These are phyloP conservation scores for Taxidea taxus DNA, from an alignment of 2,113 vertebrate genomes.

Conservation along the genomic window DNA sequence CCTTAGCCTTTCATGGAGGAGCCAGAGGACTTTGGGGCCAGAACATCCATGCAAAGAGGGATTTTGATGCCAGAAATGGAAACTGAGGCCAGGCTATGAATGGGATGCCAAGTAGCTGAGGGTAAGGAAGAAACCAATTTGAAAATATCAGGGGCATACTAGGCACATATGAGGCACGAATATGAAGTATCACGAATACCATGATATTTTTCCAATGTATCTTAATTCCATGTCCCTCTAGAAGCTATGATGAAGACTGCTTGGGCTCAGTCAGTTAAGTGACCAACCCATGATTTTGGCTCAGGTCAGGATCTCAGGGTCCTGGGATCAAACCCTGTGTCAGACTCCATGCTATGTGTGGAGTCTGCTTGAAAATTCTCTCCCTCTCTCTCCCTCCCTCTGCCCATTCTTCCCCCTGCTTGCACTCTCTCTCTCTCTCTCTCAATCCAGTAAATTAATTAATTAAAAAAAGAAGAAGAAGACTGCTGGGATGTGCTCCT, in stretches of 20 bases:
- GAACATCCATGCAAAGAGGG: not conserved
- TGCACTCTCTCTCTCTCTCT: not conserved
- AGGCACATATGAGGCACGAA: not conserved
- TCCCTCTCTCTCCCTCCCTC: not conserved
- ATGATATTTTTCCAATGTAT: fast-evolving
- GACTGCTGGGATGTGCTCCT: not conserved
- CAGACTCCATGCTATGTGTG: not conserved
- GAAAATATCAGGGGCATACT: no score
- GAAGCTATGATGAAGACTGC: not conserved
- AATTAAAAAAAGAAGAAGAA: not conserved
- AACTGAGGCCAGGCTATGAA: not conserved
- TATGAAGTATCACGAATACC: not conserved
- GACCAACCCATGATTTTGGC: not conserved
- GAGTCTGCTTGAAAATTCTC: not conserved
- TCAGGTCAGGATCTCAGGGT: not conserved
- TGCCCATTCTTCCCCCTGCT: not conserved
- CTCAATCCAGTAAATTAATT: not conserved
- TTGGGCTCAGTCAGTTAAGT: not conserved
- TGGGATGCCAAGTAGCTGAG: not conserved
- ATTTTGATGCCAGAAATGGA: not conserved
- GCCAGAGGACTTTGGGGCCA: no score
- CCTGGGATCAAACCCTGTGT: not conserved
- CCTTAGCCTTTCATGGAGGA: not conserved
- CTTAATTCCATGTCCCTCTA: not conserved
- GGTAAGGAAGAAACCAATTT: not conserved